These are phyloP conservation scores for Sebastes steindachneri DNA, from an alignment of 2,797 vertebrate genomes.

Conservation along the genomic window DNA sequence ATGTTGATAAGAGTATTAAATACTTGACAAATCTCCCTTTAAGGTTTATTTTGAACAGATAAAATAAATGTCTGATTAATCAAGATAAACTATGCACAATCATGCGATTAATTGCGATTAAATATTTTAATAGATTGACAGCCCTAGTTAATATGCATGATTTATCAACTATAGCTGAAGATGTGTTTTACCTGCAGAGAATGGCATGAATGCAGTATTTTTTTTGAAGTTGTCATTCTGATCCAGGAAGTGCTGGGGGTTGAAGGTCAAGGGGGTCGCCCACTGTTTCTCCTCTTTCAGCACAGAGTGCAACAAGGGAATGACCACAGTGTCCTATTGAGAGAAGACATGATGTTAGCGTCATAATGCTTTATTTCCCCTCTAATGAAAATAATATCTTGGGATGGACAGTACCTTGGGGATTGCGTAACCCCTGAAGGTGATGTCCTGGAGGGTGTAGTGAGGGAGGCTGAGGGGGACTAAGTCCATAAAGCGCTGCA, in stretches of 20 bases:
- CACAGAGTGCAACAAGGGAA: conserved; percentile 79
- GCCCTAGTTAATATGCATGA: neutral
- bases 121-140: too few species aligned
- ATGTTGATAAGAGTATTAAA: too few species aligned
- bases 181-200: conserved; percentile 76
- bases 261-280: conserved; percentile 70
- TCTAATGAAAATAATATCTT: neutral
- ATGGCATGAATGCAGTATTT: conserved; percentile 75
- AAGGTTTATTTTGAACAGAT: too few species aligned
- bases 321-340: conserved; percentile 65
- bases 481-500: conserved; percentile 77
- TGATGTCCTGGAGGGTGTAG: conserved; percentile 65
- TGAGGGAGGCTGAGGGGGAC: conserved; percentile 77
- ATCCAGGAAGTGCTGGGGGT: conserved; percentile 80
- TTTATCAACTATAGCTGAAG: fast-evolving
- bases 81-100: too few species aligned
- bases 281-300: conserved; percentile 73
- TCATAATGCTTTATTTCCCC: too few species aligned
- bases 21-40: too few species aligned
- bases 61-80: fast-evolving
- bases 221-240: conserved; percentile 79
- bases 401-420: neutral
- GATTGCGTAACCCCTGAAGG: conserved; percentile 23
- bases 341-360: neutral
- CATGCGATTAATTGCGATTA: too few species aligned